Percentiles rank a stretch among this genome's conserved stretches.
These are phyloP conservation scores for Heliothis subflexa DNA, from an alignment of 1,140 invertebrate species.

Conservation along the genomic window DNA sequence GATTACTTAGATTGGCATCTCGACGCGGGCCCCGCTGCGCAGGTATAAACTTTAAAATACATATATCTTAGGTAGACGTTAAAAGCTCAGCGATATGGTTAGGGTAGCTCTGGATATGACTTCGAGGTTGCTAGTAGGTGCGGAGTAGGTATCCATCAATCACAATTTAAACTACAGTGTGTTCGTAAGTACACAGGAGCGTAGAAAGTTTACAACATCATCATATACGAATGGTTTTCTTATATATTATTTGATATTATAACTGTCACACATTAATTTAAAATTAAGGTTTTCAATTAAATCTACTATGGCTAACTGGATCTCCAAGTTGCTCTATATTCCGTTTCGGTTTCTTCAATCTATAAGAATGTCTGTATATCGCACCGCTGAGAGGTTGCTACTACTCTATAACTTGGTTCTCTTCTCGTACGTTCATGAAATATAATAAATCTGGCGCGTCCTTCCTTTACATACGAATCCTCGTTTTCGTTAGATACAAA, in stretches of 20 bases:
- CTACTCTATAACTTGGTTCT: slow-evolving; percentile 20
- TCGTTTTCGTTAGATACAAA: slow-evolving; percentile 38
- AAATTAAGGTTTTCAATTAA: slow-evolving; percentile 32
- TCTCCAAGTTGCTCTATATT: slow-evolving; percentile 4
- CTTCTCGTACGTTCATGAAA: slow-evolving; percentile 29
- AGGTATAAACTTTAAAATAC: slow-evolving; percentile 40
- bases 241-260: slow-evolving; percentile 29
- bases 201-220: slow-evolving; percentile 45
- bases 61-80: slow-evolving; percentile 45
- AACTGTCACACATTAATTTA: slow-evolving; percentile 41
- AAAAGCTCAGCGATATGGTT: slow-evolving; percentile 68
- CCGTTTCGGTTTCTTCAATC: slow-evolving; percentile 5
- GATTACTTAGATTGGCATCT: slow-evolving; percentile 29
- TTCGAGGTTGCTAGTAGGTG: slow-evolving; percentile 27
- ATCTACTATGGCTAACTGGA: slow-evolving; percentile 28
- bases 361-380: neutral
- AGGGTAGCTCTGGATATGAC: slow-evolving; percentile 63
- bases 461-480: neutral
- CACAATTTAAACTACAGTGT: slow-evolving; percentile 37
- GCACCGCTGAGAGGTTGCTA: neutral
- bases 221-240: slow-evolving; percentile 30
- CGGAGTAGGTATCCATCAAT: slow-evolving; percentile 34
- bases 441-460: slow-evolving; percentile 30
- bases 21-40: slow-evolving; percentile 3
- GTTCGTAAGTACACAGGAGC: slow-evolving; percentile 40